Conservation (phyloP, 2,888 invertebrate species). For the Muschampia plurimacula region DNA sequence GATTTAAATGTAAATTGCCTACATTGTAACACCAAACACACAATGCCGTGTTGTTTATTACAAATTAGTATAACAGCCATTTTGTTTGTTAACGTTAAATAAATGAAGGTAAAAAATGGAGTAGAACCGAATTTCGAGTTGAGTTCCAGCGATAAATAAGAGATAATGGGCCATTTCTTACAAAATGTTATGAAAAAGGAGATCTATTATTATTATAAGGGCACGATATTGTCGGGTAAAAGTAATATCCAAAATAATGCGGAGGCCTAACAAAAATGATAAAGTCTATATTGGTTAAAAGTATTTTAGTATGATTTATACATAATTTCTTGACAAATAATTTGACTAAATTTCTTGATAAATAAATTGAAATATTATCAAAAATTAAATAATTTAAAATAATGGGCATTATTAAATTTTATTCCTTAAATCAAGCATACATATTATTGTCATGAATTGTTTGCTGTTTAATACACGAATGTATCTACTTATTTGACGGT, state of each 20-base stretch:
- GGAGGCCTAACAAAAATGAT: slow-evolving; percentile 31
- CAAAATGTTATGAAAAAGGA: slow-evolving; percentile 69
- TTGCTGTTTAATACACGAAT: too few relatives aligned
- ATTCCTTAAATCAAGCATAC: too few relatives aligned
- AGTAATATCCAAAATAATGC: slow-evolving; percentile 43
- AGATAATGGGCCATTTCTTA: slow-evolving; percentile 71
- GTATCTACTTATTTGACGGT: too few relatives aligned
- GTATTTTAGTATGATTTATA: too few relatives aligned
- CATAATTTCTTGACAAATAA: too few relatives aligned
- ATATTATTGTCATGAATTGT: too few relatives aligned
- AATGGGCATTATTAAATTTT: too few relatives aligned
- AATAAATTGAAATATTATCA: too few relatives aligned
- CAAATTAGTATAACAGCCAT: slow-evolving; percentile 3
- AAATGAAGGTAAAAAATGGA: slow-evolving; percentile 24
- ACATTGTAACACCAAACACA: not conserved
- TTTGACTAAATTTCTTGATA: too few relatives aligned
- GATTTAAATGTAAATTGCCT: not conserved
- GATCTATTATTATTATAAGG: slow-evolving; percentile 57
- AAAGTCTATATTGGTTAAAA: too few relatives aligned
- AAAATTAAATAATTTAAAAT: too few relatives aligned
- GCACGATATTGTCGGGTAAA: slow-evolving; percentile 50
- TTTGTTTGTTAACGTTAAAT: slow-evolving; percentile 17
- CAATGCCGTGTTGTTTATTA: slow-evolving; percentile 12
- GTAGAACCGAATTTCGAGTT: slow-evolving; percentile 32
- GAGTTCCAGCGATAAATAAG: slow-evolving; percentile 69